Conservation (phyloP, 2,113 vertebrate genomes). For the Gymnocephalus cernua region DNA sequence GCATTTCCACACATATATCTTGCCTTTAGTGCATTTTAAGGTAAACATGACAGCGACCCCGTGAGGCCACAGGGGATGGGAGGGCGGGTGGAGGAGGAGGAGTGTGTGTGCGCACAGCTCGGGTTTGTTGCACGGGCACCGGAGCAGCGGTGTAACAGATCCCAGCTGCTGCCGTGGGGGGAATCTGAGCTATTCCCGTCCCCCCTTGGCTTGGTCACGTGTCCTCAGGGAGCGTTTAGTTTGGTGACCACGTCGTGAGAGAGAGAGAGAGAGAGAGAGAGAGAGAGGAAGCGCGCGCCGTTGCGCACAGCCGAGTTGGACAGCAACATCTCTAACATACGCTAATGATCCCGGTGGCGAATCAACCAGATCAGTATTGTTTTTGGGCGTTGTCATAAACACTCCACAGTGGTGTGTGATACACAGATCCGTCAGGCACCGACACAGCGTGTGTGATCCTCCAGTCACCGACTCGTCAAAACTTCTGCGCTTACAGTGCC, state of each 20-base stretch:
- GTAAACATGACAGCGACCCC: conserved; percentile 61
- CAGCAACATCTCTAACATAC: conserved; percentile 47
- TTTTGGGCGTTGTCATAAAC: conserved; percentile 56
- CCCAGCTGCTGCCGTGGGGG: conserved; percentile 68
- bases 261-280: no score
- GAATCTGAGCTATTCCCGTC: conserved; percentile 66
- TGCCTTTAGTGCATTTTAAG: neutral
- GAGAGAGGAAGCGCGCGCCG: conserved; percentile 47
- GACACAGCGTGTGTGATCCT: conserved; percentile 33
- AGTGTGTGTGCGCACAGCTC: conserved; percentile 30
- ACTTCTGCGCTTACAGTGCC: conserved; percentile 58
- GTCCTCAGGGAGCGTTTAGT: conserved; percentile 71
- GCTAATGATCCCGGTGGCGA: conserved; percentile 36
- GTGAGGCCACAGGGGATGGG: conserved; percentile 37
- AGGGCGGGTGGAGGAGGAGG: conserved; percentile 18
- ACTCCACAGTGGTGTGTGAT: neutral
- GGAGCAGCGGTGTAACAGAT: conserved; percentile 65
- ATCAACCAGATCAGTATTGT: conserved; percentile 45
- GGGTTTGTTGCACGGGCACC: conserved; percentile 41
- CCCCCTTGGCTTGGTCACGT: conserved; percentile 72
- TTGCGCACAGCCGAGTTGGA: conserved; percentile 66
- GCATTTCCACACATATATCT: neutral
- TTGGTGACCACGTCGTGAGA: conserved; percentile 36
- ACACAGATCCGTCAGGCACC: conserved; percentile 6
- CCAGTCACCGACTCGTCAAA: conserved; percentile 50